Evolutionary conservation across 2,888 invertebrate genomes (phyloP).

Genomic region (Tryphoninae sp.): DNA sequence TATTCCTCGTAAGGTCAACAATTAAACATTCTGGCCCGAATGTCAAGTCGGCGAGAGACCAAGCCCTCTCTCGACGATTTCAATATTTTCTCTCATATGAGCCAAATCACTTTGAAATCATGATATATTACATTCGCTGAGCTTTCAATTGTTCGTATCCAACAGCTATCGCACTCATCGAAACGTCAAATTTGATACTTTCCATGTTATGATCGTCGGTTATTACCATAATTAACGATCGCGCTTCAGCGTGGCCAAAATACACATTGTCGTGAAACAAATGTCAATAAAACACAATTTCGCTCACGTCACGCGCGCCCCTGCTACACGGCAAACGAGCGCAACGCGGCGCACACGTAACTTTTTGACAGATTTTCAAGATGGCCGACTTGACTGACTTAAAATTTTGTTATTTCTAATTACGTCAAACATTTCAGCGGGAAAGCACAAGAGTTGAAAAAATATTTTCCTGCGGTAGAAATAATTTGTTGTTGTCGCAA

Average conservation of each 20-base stretch:
- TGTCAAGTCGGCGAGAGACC: neutral
- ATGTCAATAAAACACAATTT: neutral
- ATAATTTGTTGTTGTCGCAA: neutral
- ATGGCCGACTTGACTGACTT: neutral
- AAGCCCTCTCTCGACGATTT: neutral
- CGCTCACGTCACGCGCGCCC: neutral
- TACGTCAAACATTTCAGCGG: neutral
- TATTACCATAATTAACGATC: constrained; percentile 2
- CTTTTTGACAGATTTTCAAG: neutral
- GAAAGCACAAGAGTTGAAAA: neutral
- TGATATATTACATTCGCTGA: neutral
- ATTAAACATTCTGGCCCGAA: constrained; percentile 18
- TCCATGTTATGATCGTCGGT: neutral
- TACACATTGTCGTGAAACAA: neutral
- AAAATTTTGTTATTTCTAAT: neutral
- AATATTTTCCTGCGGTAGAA: neutral
- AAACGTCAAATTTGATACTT: neutral
- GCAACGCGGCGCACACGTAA: neutral
- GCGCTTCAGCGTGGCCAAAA: constrained; percentile 7
- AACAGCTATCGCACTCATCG: neutral
- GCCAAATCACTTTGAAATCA: neutral
- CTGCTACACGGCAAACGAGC: neutral
- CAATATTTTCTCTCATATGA: neutral
- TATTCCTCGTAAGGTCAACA: constrained; percentile 9
- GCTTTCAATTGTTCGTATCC: neutral